phyloP scores from a whole-genome alignment of 2,797 vertebrate species.

The Microctenopoma lineatum region DNA sequence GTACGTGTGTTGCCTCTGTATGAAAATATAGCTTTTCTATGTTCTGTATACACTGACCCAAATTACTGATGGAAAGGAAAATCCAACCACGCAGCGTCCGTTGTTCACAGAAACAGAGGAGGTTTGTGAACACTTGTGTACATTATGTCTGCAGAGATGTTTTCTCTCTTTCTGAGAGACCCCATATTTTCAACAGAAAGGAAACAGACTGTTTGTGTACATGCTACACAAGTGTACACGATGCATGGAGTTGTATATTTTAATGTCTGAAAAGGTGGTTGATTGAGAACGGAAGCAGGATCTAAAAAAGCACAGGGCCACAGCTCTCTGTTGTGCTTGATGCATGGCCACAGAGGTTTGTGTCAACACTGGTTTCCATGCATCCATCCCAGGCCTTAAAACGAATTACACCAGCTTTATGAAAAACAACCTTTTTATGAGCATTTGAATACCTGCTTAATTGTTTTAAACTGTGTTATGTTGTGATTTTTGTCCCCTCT shows the following conservation, averaged over 20 bases:
- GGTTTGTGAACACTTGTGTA: slow-evolving; percentile 71
- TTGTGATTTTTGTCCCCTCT: neutral
- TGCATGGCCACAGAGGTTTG: slow-evolving; percentile 17
- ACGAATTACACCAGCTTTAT: slow-evolving; percentile 28
- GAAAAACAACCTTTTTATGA: slow-evolving; percentile 4
- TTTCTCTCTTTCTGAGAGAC: slow-evolving; percentile 48
- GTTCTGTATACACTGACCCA: slow-evolving; percentile 27
- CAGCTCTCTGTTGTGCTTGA: slow-evolving; percentile 38
- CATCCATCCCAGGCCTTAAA: slow-evolving; percentile 6
- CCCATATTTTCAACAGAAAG: slow-evolving; percentile 45
- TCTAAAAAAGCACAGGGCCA: slow-evolving; percentile 3
- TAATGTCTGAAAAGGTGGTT: slow-evolving; percentile 61
- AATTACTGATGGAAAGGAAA: slow-evolving; percentile 42
- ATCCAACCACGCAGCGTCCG: slow-evolving; percentile 19
- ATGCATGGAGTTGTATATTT: slow-evolving; percentile 73
- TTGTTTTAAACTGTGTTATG: neutral
- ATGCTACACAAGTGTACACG: slow-evolving; percentile 38
- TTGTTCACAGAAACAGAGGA: slow-evolving; percentile 55
- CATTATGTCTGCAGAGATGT: slow-evolving; percentile 70
- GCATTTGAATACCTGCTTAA: neutral
- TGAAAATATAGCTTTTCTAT: slow-evolving; percentile 32
- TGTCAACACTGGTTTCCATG: slow-evolving; percentile 41
- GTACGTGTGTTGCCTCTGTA: neutral
- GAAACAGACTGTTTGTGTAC: slow-evolving; percentile 68
- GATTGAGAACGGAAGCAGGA: slow-evolving; percentile 7